Evolutionary conservation across 2,113 vertebrate species (phyloP), one percentile per base, ranked within the genome.

Genomic region (Sphaerodactylus townsendi): DNA sequence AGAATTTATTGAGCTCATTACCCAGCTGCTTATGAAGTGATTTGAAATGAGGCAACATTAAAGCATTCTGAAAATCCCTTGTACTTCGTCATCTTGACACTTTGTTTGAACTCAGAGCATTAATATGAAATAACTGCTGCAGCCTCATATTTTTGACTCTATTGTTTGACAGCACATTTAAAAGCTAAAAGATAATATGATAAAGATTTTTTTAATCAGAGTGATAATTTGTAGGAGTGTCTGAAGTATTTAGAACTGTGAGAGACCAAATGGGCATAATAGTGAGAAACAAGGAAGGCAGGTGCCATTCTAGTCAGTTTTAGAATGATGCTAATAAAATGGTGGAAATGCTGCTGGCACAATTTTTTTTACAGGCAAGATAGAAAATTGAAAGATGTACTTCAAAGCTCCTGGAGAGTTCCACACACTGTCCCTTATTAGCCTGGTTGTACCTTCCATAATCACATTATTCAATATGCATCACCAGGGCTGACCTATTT

Each of bases 61-160:
- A 97, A 95, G 95, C 94, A 92, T 96, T 96, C 92, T 94, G 96
- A 97, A 98, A 98, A 97, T 97, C 96, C 96, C 95, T 95, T 94
- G 95, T 96, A 97, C 94, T 98, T 97, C 96, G 95, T 97, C 96
- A 97, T 96, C 93, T 94, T 98, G 97, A 97, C 97, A 98, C 96
- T 97, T 97, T 94, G 93, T 97, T 96, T 99, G 98, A 98, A 98
- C 97, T 96, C 94, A 2, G 95, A 95, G 93, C 94, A 97, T 97
- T 97, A 97, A 97, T 96, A 95, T 89, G 93, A 96, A 97, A 97
- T 97, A 97, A 98, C 93, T 87, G 93, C 88, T 77, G 86, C 87
- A 95, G 95, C 91, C 93, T 92, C 86, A 35, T 92, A 93, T 96
- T 96, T 95, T 94, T 95, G 96, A 97, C 93, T 96, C 94, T 89